phyloP scores from a whole-genome alignment of 2,888 invertebrate species.

The Alentia gelatinosa region DNA sequence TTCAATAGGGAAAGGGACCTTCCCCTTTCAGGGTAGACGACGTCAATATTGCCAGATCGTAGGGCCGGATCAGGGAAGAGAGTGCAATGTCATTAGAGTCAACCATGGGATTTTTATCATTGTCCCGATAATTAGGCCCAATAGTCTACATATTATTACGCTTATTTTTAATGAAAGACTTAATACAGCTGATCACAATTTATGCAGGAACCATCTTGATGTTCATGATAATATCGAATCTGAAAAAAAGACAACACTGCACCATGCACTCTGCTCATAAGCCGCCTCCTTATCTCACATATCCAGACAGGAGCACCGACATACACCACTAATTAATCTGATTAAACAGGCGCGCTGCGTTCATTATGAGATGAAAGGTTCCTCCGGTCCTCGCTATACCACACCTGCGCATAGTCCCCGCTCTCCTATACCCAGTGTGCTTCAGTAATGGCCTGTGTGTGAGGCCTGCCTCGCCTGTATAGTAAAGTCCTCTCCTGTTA shows the following conservation, averaged over 20 bases:
- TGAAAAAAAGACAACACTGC: too few species aligned
- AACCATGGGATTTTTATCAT: too few species aligned
- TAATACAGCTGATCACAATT: neutral
- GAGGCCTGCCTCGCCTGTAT: neutral
- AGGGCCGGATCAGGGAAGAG: neutral
- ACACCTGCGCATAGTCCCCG: neutral
- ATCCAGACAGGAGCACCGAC: neutral
- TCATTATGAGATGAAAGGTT: constrained; percentile 18
- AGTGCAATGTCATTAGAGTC: neutral
- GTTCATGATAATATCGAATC: too few species aligned
- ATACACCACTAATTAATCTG: neutral
- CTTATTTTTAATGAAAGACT: neutral
- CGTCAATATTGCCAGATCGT: too few species aligned
- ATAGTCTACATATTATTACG: too few species aligned
- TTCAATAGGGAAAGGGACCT: too few species aligned
- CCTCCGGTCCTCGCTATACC: neutral
- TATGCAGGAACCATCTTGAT: neutral
- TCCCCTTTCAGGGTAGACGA: too few species aligned
- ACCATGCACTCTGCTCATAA: neutral
- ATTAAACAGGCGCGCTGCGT: neutral
- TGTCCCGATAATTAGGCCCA: too few species aligned
- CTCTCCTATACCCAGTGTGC: neutral
- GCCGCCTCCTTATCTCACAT: neutral
- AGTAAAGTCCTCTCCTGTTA: neutral
- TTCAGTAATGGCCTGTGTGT: neutral